These are phyloP conservation scores for Odontocerum albicorne DNA, from an alignment of 2,888 invertebrate genomes.

Conservation along the genomic window DNA sequence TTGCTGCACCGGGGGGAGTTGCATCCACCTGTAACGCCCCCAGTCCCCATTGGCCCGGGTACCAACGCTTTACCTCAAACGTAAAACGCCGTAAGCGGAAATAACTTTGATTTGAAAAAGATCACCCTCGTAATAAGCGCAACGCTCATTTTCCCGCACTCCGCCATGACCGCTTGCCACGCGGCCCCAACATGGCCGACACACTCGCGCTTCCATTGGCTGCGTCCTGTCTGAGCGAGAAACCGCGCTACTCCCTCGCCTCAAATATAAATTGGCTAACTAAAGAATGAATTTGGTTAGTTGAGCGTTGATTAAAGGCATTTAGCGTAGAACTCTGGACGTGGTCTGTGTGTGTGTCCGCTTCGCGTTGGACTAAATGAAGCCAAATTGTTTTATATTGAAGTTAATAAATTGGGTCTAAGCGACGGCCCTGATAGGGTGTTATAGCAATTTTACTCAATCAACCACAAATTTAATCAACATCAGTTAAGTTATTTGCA, in stretches of 20 bases:
- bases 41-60: constrained; percentile 40
- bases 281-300: constrained; percentile 59
- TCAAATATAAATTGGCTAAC: constrained; percentile 60
- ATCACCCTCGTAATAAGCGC: not conserved
- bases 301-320: constrained; percentile 63
- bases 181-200: constrained; percentile 4
- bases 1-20: too few relatives aligned
- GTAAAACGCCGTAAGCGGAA: constrained; percentile 26
- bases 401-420: constrained; percentile 37
- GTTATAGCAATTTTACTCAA: constrained; percentile 38
- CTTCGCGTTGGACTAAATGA: constrained; percentile 47
- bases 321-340: constrained; percentile 57
- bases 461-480: constrained; percentile 37
- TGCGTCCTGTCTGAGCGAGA: constrained; percentile 32
- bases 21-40: constrained; percentile 34
- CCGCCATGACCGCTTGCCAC: constrained; percentile 1
- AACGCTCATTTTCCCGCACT: constrained; percentile 38
- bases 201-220: constrained; percentile 13
- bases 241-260: constrained; percentile 20
- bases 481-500: constrained; percentile 35
- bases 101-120: constrained; percentile 13
- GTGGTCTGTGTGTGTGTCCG: constrained; percentile 53
- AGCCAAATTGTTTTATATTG: constrained; percentile 57
- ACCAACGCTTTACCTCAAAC: constrained; percentile 40
- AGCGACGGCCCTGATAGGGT: constrained; percentile 36